phyloP scores from a whole-genome alignment of 2,888 invertebrate species.

The Spodoptera picta region DNA sequence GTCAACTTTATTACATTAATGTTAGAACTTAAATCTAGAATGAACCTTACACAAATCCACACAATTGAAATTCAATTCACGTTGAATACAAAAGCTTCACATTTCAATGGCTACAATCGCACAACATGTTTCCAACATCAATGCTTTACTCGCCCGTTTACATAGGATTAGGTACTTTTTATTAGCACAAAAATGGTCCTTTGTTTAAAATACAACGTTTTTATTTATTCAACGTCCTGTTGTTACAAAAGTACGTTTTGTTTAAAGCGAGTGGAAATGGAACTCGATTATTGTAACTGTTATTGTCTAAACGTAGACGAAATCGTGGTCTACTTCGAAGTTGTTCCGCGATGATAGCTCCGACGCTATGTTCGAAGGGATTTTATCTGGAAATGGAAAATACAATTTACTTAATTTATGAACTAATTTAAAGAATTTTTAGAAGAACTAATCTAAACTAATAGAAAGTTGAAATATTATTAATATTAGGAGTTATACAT shows the following conservation, averaged over 20 bases:
- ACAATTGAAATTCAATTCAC: slow-evolving; percentile 11
- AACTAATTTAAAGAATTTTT: too few relatives aligned
- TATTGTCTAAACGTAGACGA: slow-evolving; percentile 71
- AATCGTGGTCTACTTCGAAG: slow-evolving; percentile 81
- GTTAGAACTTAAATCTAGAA: slow-evolving; percentile 48
- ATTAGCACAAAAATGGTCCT: slow-evolving; percentile 11
- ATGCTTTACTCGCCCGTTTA: slow-evolving; percentile 10
- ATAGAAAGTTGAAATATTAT: too few relatives aligned
- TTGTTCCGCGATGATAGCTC: slow-evolving; percentile 92
- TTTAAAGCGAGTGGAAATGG: slow-evolving; percentile 12
- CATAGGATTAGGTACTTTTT: slow-evolving; percentile 5
- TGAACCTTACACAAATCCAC: slow-evolving; percentile 23
- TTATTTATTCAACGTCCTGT: neutral
- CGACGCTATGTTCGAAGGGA: slow-evolving; percentile 93
- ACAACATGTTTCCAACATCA: slow-evolving; percentile 9
- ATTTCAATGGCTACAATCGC: slow-evolving; percentile 19
- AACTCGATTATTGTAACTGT: slow-evolving; percentile 23
- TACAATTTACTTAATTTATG: neutral
- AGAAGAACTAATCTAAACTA: too few relatives aligned
- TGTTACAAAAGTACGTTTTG: neutral
- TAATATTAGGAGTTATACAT: too few relatives aligned
- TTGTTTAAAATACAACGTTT: slow-evolving; percentile 3
- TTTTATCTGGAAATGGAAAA: slow-evolving; percentile 90
- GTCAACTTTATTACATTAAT: slow-evolving; percentile 45
- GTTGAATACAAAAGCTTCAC: slow-evolving; percentile 8